These are phyloP conservation scores for Haemorhous mexicanus DNA, from an alignment of 2,113 vertebrate species.

Conservation along the genomic window DNA sequence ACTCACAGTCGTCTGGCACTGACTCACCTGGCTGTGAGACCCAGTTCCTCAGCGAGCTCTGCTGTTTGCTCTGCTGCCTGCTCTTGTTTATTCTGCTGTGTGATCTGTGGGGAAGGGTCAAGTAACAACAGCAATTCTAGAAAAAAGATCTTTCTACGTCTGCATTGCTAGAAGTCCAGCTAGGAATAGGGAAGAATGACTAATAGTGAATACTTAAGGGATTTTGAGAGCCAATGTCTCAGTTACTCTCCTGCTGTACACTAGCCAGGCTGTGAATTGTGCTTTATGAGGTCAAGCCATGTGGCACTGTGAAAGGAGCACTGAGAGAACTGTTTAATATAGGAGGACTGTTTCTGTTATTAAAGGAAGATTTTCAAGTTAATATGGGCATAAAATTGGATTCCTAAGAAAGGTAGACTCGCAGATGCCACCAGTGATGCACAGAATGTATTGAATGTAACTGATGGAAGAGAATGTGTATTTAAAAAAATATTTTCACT, in stretches of 20 bases:
- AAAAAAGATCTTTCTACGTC: neutral
- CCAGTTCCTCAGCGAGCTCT: neutral
- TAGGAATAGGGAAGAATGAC: neutral
- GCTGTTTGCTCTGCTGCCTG: neutral
- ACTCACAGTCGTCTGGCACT: fast-evolving
- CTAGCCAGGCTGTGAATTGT: neutral
- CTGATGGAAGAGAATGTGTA: neutral
- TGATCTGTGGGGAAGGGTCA: neutral
- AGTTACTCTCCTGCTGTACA: neutral
- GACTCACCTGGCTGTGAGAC: neutral
- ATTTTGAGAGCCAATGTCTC: neutral
- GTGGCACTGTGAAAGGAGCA: neutral
- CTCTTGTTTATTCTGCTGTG: neutral
- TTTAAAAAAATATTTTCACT: neutral
- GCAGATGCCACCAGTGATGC: neutral
- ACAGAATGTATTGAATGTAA: neutral
- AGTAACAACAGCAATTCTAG: neutral
- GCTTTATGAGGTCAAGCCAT: neutral
- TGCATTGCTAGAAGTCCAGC: neutral
- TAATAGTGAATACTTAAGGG: neutral
- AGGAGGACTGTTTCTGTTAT: neutral
- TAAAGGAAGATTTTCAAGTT: neutral
- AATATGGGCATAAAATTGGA: neutral
- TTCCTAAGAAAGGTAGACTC: neutral
- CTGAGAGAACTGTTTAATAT: neutral